A percentile compares a stretch with the other conserved stretches of the same genome.
phyloP scores from a whole-genome alignment of 2,888 invertebrate genomes.

The Archips crataeganus region DNA sequence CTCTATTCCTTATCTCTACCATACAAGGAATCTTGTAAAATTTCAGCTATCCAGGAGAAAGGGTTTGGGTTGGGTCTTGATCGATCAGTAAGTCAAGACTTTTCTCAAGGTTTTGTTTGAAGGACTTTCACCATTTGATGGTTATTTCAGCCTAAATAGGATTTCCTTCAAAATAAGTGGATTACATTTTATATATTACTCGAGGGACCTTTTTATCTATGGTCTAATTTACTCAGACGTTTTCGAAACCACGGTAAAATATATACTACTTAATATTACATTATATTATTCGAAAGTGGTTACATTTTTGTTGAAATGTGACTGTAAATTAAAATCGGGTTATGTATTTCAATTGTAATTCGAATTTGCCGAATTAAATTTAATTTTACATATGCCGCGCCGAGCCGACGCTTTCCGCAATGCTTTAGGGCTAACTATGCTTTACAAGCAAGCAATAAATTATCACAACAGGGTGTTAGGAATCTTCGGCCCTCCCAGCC shows the following conservation, averaged over 20 bases:
- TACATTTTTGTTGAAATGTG: background rate
- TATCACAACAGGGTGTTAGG: conserved; percentile 65
- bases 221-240: conserved; percentile 7
- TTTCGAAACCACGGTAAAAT: background rate
- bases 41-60: too few species aligned
- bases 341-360: background rate
- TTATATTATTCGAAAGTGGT: background rate
- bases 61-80: too few species aligned
- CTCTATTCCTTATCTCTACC: too few species aligned
- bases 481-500: conserved; percentile 56
- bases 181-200: conserved; percentile 15
- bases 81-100: too few species aligned
- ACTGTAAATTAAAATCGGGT: background rate
- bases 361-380: conserved; percentile 29
- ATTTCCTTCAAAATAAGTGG: conserved; percentile 4
- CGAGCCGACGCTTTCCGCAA: background rate
- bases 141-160: background rate
- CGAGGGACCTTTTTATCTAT: conserved; percentile 5
- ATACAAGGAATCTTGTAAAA: too few species aligned
- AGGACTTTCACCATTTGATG: background rate
- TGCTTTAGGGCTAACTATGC: conserved; percentile 45
- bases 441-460: conserved; percentile 58
- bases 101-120: too few species aligned
- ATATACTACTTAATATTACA: background rate
- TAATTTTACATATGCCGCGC: conserved; percentile 13